phyloP scores from a whole-genome alignment of 2,797 vertebrate genomes.

The Syngnathus rostellatus region DNA sequence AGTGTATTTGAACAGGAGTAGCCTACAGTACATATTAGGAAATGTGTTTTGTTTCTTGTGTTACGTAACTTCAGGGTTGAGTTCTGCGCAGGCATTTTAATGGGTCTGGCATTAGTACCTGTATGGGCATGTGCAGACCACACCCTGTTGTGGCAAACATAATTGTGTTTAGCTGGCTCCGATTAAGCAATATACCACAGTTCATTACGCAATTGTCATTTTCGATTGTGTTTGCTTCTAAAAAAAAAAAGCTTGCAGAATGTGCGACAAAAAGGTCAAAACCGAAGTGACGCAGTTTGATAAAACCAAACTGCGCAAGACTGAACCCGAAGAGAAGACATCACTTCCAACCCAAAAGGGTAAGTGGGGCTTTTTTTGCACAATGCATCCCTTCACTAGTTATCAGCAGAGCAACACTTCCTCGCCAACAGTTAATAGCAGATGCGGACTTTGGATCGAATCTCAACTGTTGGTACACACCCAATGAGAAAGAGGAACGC shows the following conservation, averaged over 20 bases:
- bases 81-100: not conserved
- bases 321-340: slow-evolving; percentile 39
- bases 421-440: not conserved
- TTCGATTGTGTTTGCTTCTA: not conserved
- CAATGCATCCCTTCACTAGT: not conserved
- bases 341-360: slow-evolving; percentile 53
- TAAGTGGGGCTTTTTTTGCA: slow-evolving; percentile 30
- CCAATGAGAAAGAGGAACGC: not conserved
- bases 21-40: not conserved
- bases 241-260: slow-evolving; percentile 47
- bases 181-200: too few species aligned
- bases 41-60: not conserved
- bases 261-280: slow-evolving; percentile 42
- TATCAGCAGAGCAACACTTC: not conserved
- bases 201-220: not conserved
- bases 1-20: too few species aligned
- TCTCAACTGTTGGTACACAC: not conserved
- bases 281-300: slow-evolving; percentile 43
- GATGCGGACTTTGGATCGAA: not conserved
- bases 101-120: slow-evolving; percentile 15
- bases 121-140: slow-evolving; percentile 19
- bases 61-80: slow-evolving; percentile 16
- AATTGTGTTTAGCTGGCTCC: not conserved
- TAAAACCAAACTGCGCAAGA: slow-evolving; percentile 50
- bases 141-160: not conserved